Evolutionary conservation across 1,140 invertebrate species (phyloP), one percentile per base, ranked within the genome.

Genomic region (Aphis craccivora): DNA sequence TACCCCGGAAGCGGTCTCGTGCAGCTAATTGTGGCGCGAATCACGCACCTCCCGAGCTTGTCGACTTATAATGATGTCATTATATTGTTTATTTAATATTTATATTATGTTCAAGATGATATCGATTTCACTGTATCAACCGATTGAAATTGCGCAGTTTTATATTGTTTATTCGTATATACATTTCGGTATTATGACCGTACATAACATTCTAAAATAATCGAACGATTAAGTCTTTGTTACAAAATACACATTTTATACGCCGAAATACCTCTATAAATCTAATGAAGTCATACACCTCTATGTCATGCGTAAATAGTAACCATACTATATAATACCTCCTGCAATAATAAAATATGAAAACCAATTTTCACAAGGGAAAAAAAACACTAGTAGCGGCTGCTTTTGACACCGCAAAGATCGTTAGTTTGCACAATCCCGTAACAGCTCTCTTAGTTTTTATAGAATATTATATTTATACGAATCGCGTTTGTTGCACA

Each of bases 391-490:
- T 76, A 6, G 53, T 2, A n/a, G 60, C 60, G 60, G 86, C 37
- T 83, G 22, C 37, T 35, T 83, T 83, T 37, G 40, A 87, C 86
- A 48, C 43, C 84, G 9, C 48, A 23, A 7, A 60, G 51, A 90
- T 90, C 88, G 37, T 90, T 90, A 90, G 89, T 90, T 60, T 43
- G 37, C 51, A 90, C 55, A 90, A 90, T 90, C 53, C 53, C 14
- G 1, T 25, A 45, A 40, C 43, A 45, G 25, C 25, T 45, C 40
- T 30, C 11, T 25, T 30, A 23, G 84, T 86, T 86, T 76, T 76
- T 76, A 76, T 76, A 76, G 6, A 14, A 86, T 86, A 84, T 40
- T 84, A 84, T 86, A 84, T 86, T 86, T 25, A 25, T 86, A 76
- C n/a, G 25, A 86, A 48, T 20, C 40, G 23, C 43, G 84, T 86